phyloP scores from a whole-genome alignment of 1,140 invertebrate species.

The Drosophila neocordata region DNA sequence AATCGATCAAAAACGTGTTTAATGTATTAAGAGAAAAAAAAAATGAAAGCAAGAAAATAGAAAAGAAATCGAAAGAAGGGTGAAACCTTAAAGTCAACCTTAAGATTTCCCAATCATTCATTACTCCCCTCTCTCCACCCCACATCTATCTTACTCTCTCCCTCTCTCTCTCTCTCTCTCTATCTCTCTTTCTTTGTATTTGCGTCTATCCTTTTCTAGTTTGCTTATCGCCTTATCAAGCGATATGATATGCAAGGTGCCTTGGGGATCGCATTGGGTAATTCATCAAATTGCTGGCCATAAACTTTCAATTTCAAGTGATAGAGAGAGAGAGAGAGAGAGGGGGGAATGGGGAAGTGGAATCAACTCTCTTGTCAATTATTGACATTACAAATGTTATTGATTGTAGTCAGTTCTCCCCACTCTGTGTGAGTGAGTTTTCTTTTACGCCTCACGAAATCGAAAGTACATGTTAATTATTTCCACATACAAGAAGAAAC shows the following conservation, averaged over 20 bases:
- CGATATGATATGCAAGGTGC: conserved; percentile 69
- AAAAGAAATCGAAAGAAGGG: not conserved
- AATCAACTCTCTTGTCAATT: conserved; percentile 58
- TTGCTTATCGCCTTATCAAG: conserved; percentile 40
- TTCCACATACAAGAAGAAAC: conserved; percentile 71
- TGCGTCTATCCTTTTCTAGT: not conserved
- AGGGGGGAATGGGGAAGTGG: conserved; percentile 19
- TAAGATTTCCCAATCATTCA: conserved; percentile 26
- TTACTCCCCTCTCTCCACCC: conserved; percentile 14
- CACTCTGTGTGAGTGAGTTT: conserved; percentile 21
- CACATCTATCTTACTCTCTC: not conserved
- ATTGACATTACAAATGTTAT: conserved; percentile 80
- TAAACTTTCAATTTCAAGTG: conserved; percentile 54
- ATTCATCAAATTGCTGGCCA: conserved; percentile 63
- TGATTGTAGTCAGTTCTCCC: conserved; percentile 57
- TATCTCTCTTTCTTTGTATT: not conserved
- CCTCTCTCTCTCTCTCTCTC: not conserved
- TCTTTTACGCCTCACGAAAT: conserved; percentile 57
- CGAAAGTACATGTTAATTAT: conserved; percentile 80
- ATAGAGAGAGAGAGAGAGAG: conserved; percentile 25
- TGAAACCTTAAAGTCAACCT: not conserved
- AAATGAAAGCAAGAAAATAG: not conserved
- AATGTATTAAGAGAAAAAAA: conserved; percentile 9
- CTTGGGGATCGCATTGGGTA: conserved; percentile 42
- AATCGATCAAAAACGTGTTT: conserved; percentile 22